Evolutionary conservation across 2,888 invertebrate genomes (phyloP).

Genomic region (Hyposoter dolosus): DNA sequence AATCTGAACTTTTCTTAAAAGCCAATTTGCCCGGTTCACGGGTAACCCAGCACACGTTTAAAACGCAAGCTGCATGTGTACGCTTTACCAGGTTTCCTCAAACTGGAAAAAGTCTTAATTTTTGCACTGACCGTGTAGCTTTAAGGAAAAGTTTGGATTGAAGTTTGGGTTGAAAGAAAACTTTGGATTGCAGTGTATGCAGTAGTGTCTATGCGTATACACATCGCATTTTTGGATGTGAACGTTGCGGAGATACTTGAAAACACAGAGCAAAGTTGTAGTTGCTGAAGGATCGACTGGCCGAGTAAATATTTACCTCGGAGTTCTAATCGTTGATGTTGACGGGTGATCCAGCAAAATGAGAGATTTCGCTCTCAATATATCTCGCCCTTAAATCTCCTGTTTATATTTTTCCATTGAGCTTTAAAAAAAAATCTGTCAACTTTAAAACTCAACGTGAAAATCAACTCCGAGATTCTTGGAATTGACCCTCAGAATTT

Average conservation of each 20-base stretch:
- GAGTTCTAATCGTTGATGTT: too few species aligned
- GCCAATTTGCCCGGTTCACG: slow-evolving; percentile 3
- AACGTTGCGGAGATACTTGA: not conserved
- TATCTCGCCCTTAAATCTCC: too few species aligned
- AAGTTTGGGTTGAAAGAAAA: too few species aligned
- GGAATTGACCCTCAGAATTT: too few species aligned
- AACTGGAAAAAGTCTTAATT: not conserved
- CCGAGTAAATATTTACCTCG: slow-evolving; percentile 46
- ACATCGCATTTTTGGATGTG: not conserved
- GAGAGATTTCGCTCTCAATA: too few species aligned
- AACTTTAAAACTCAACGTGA: too few species aligned
- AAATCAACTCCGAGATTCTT: too few species aligned
- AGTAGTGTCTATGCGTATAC: not conserved
- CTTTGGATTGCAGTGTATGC: not conserved
- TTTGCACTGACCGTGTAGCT: not conserved
- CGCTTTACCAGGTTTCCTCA: slow-evolving; percentile 2
- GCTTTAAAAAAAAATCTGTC: too few species aligned
- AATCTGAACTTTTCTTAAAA: not conserved
- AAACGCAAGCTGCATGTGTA: slow-evolving; percentile 13
- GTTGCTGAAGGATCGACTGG: slow-evolving; percentile 23
- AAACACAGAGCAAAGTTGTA: slow-evolving; percentile 16
- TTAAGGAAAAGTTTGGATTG: too few species aligned
- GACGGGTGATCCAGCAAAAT: too few species aligned
- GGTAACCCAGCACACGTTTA: slow-evolving; percentile 6
- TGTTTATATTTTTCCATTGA: too few species aligned